phyloP scores from a whole-genome alignment of 2,888 invertebrate genomes.

The Mesorhabditis spiculigera region DNA sequence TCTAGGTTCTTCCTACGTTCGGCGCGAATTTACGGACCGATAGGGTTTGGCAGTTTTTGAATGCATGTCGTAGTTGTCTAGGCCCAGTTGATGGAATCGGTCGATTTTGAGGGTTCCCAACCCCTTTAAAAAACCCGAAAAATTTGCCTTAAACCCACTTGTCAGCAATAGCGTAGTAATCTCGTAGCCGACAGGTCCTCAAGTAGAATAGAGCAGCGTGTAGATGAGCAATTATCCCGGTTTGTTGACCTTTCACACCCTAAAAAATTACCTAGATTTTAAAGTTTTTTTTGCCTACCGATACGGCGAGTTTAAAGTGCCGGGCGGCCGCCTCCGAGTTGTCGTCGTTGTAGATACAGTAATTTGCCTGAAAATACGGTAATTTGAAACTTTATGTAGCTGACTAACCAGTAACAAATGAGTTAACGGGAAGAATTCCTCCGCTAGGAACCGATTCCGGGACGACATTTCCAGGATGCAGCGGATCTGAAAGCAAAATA shows the following conservation, averaged over 20 bases:
- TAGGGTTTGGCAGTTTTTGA: no score
- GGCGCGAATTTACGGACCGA: no score
- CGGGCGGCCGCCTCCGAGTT: not conserved
- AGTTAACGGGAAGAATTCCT: not conserved
- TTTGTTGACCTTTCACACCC: not conserved
- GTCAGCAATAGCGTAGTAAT: slow-evolving; percentile 1
- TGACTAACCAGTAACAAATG: not conserved
- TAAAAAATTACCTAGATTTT: not conserved
- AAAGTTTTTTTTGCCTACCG: not conserved
- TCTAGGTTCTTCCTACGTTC: no score
- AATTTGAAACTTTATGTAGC: not conserved
- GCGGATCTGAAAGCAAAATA: not conserved
- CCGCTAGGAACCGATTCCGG: not conserved
- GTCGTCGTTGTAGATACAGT: not conserved
- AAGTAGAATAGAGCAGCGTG: not conserved
- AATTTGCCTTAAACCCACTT: not conserved
- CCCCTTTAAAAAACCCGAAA: not conserved
- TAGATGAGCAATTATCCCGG: not conserved
- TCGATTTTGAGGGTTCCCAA: no score
- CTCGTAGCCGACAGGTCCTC: not conserved
- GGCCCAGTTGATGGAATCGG: no score
- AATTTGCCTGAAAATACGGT: not conserved
- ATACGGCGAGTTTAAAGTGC: not conserved
- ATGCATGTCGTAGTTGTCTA: no score
- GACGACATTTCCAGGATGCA: not conserved